These are phyloP conservation scores for Nannobrachium achirus DNA, from an alignment of 2,113 vertebrate species.

Conservation along the genomic window DNA sequence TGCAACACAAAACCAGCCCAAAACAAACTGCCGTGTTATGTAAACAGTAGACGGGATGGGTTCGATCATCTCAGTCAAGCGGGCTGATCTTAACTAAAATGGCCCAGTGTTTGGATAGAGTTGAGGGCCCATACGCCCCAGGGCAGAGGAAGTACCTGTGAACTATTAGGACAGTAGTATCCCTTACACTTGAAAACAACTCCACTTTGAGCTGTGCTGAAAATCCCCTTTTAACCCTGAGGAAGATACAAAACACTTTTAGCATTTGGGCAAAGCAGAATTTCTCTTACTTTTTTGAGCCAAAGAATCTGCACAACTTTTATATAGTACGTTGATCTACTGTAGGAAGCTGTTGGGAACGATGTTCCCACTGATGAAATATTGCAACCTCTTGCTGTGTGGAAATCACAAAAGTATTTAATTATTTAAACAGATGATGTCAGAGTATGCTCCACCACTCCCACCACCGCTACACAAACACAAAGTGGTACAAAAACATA, in stretches of 20 bases:
- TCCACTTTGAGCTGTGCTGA: constrained; percentile 30
- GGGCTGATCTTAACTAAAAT: constrained; percentile 61
- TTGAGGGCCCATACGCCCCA: background rate
- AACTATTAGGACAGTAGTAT: constrained; percentile 45
- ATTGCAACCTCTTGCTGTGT: too few species aligned
- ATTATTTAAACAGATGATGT: too few species aligned
- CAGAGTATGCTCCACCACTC: too few species aligned
- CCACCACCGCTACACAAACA: too few species aligned
- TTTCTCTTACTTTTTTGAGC: too few species aligned
- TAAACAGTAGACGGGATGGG: constrained; percentile 47
- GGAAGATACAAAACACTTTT: too few species aligned
- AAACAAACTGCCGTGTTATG: constrained; percentile 54
- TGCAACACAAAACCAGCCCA: constrained; percentile 43
- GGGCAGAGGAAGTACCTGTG: constrained; percentile 62
- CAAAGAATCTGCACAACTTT: too few species aligned
- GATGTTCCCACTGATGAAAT: too few species aligned
- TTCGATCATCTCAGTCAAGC: constrained; percentile 34
- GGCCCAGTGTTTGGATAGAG: constrained; percentile 46
- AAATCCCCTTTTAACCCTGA: constrained; percentile 35
- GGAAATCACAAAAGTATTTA: too few species aligned
- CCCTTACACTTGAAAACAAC: constrained; percentile 53
- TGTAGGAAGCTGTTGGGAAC: too few species aligned
- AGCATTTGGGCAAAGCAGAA: background rate
- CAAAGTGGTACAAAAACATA: too few species aligned
- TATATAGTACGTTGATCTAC: too few species aligned